Evolutionary conservation across 2,797 vertebrate species (phyloP).

Genomic region (Trichosurus vulpecula): DNA sequence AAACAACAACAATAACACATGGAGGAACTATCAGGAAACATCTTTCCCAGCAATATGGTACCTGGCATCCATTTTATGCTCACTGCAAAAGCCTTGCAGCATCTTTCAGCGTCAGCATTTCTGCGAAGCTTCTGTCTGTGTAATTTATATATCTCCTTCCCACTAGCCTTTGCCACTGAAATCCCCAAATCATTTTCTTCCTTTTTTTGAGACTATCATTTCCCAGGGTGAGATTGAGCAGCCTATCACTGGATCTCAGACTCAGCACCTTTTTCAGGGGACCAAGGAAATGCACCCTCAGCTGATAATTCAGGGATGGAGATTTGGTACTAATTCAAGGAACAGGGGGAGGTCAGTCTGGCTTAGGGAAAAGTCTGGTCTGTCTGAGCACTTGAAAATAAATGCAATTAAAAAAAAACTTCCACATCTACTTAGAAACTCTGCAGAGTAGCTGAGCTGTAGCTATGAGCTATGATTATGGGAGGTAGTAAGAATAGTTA

Average conservation of each 20-base stretch:
- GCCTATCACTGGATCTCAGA: constrained; percentile 27
- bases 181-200: neutral
- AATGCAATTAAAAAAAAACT: neutral
- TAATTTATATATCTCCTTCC: constrained; percentile 28
- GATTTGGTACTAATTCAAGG: neutral
- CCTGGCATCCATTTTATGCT: neutral
- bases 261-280: constrained; percentile 36
- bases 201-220: constrained; percentile 22
- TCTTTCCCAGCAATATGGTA: neutral
- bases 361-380: neutral
- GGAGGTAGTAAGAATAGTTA: neutral
- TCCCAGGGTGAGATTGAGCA: neutral
- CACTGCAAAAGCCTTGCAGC: neutral
- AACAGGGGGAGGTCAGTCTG: rapidly evolving
- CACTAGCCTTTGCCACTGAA: neutral
- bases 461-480: neutral
- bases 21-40: neutral
- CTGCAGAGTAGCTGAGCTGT: neutral
- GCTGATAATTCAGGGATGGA: neutral
- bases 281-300: neutral
- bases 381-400: neutral
- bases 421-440: neutral
- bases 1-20: neutral
- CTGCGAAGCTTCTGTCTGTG: neutral
- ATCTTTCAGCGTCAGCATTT: constrained; percentile 32